Base-by-base conservation (phyloP, 2,797 vertebrate genomes). In the Myotis vivesi region DNA sequence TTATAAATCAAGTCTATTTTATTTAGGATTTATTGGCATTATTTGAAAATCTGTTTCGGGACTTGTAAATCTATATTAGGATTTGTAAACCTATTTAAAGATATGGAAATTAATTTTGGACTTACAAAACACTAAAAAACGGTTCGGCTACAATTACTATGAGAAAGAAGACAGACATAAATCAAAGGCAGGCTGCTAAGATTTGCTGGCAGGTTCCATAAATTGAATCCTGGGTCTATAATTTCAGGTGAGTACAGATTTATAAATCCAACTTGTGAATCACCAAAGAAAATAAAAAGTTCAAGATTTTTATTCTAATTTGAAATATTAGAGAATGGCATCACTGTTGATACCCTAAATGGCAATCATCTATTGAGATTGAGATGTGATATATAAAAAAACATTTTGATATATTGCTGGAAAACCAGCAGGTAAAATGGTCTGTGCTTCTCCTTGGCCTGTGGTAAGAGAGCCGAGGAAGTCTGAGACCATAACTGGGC, bases 181-280 rank as follows among this genome's bases (percentile, higher is more conserved):
- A 98, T 97, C 97, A 97, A 97, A 96, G 90, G 72, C 89, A 93
- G 93, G 75, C 92, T 83, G 73, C 92, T 97, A 96, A 98, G 95
- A 93, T 97, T 97, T 96, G 82, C 91, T 98, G 97, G 95, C 97
- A 98, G 84, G 23, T 89, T 96, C 94, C 94, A 97, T 98, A 98
- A 98, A 98, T 98, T 98, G 97, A 96, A 71, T 57, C 57, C 79
- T 82, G 44, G 83, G 5, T 97, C 97, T 98, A 97, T 97, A 97
- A 97, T 73, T 96, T 97, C 93, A 96, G 96, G 94, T 94, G 93
- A 97, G 77, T 95, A 90, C 59, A 97, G 97, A 97, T 98, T 98
- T 98, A 98, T 97, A 97, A 97, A 98, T 95, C 89, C 94, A 97
- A 93, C 92, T 98, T 98, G 95, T 97, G 97, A 98, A 97, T 97